Evolutionary conservation across 1,140 invertebrate genomes (phyloP), one percentile per base, ranked within the genome.

Genomic region (Antheraea pernyi): DNA sequence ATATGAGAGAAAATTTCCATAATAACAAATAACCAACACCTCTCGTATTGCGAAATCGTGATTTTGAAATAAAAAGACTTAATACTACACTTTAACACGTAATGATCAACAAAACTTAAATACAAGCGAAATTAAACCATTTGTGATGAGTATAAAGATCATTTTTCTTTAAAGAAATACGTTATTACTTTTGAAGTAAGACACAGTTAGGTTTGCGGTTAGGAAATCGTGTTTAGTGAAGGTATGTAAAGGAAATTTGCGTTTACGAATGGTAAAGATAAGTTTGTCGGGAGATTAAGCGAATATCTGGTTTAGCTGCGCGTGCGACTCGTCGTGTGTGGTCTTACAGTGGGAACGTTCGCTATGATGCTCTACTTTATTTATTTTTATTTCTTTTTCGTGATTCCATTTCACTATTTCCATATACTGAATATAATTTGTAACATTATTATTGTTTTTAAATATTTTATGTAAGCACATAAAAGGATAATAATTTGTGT

Each of bases 251-350:
- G 22, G 13, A 16, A 18, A 19, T 46, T 19, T 19, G 5, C 19
- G 30, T 65, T 59, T 22, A 18, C 4, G 7, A 16, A 37, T 10
- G 19, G 58, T n/a, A 65, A 18, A 10, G 48, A 53, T n/a, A 72
- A 74, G 59, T 78, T 81, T 64, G 76, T 74, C 42, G 13, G 71
- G 59, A 71, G 73, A 75, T 75, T 79, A 82, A 78, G 73, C 77
- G 77, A 76, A 81, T 80, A 78, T 76, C 78, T 74, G 77, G 71
- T 77, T 75, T 65, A 74, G 73, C 64, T 72, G 77, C 82, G 79
- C 79, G 80, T 78, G 79, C 78, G 72, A 36, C 71, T 64, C 85
- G 62, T 71, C 82, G 85, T 87, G 85, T 87, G 85, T 87, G 85
- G 85, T 87, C 85, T 65, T 30, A 53, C 46, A 10, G 66, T 36